Percentiles rank a stretch among this genome's conserved stretches.
These are phyloP conservation scores for Clarias laeviceps DNA, from an alignment of 2,797 vertebrate genomes.

Conservation along the genomic window DNA sequence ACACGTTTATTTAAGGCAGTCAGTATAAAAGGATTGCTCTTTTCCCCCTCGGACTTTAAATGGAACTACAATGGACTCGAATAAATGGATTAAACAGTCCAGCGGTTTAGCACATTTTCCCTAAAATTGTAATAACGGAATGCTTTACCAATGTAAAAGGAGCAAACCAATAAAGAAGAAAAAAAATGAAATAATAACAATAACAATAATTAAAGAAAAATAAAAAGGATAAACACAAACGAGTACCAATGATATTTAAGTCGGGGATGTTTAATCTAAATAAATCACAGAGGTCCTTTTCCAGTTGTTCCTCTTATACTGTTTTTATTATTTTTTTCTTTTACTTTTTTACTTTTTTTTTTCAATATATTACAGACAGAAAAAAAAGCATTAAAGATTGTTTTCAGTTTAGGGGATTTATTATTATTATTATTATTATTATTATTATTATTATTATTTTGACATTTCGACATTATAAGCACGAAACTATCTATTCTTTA, in stretches of 20 bases:
- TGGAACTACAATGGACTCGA: conserved; percentile 32
- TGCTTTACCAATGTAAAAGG: background rate
- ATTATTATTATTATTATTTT: background rate
- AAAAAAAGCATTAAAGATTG: background rate
- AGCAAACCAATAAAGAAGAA: background rate
- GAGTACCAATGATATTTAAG: conserved; percentile 11
- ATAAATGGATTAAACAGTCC: conserved; percentile 39
- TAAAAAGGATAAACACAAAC: background rate
- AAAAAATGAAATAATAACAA: background rate
- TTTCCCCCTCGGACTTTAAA: conserved; percentile 6
- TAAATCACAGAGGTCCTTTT: conserved; percentile 2
- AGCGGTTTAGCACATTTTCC: conserved; percentile 31
- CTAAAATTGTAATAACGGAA: conserved; percentile 22
- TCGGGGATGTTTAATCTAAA: conserved; percentile 20
- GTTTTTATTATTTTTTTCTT: background rate
- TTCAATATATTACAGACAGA: background rate
- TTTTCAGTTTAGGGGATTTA: background rate
- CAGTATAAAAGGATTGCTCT: background rate
- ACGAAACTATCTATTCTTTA: too few species aligned
- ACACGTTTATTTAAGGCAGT: conserved; percentile 12
- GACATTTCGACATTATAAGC: background rate
- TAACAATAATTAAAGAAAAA: background rate
- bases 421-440: background rate
- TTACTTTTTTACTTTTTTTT: too few species aligned
- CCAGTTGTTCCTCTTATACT: background rate